Evolutionary conservation across 2,797 vertebrate genomes (phyloP).

Genomic region (Typhlichthys eigenmanni): DNA sequence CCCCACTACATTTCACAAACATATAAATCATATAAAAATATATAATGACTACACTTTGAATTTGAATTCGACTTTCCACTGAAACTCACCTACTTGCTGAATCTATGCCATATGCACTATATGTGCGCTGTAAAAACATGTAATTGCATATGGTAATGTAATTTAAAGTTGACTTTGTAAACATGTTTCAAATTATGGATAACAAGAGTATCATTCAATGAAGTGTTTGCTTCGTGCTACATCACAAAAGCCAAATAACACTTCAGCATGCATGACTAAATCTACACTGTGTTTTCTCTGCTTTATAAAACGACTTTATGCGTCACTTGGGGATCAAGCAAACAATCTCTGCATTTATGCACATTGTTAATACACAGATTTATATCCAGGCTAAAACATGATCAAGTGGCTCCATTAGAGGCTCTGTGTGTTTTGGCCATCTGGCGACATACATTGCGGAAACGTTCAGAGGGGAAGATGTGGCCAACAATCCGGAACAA

Average conservation of each 20-base stretch:
- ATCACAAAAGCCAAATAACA: slow-evolving; percentile 6
- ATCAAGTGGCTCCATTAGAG: slow-evolving; percentile 62
- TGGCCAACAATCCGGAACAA: slow-evolving; percentile 62
- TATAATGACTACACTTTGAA: slow-evolving; percentile 1
- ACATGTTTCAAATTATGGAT: slow-evolving; percentile 29
- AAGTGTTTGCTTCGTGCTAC: slow-evolving; percentile 8
- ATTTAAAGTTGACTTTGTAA: slow-evolving; percentile 25
- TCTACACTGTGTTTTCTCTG: slow-evolving; percentile 39
- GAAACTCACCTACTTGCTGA: slow-evolving; percentile 7
- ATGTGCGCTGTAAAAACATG: slow-evolving; percentile 21
- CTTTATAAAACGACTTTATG: slow-evolving; percentile 41
- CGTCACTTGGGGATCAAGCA: slow-evolving; percentile 50
- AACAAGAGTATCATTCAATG: slow-evolving; percentile 7
- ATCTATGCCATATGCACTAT: slow-evolving; percentile 13
- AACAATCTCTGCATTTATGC: slow-evolving; percentile 39
- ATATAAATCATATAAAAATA: slow-evolving; percentile 16
- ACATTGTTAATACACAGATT: slow-evolving; percentile 57
- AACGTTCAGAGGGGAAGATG: slow-evolving; percentile 58
- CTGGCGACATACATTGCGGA: slow-evolving; percentile 53
- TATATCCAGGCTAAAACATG: slow-evolving; percentile 52
- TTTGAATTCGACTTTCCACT: slow-evolving; percentile 4
- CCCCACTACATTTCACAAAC: slow-evolving; percentile 5
- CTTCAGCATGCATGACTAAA: slow-evolving; percentile 32
- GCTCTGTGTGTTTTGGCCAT: slow-evolving; percentile 57
- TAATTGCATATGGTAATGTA: slow-evolving; percentile 25